Evolutionary conservation across 2,888 invertebrate genomes (phyloP), one percentile per base, ranked within the genome.

Genomic region (Drosophila stalkeri): DNA sequence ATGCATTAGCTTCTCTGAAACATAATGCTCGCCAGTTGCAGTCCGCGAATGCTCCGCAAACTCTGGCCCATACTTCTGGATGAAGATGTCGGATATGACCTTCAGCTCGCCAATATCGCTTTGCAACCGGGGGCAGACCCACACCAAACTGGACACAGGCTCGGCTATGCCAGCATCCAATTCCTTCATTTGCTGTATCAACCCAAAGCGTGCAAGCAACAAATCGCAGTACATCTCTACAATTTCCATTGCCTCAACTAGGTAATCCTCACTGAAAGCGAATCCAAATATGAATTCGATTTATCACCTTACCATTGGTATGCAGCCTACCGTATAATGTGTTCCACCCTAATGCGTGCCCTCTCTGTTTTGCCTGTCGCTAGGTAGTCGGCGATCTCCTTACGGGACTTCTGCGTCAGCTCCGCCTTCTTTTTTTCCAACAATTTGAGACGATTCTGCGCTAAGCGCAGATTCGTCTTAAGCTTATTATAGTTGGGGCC

Each of bases 191-290:
- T 99, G 98, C 47, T 98, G 98, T 62, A 99, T 96, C 12, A 99
- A 94, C 0, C 99, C 99, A 94, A 99, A 99, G 89, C 99, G 95
- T 0, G 99, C 99, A 62, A 99, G 93, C 51, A 99, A 93, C 60
- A 99, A 94, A 94, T 99, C 99, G 93, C 99, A 99, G 92, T 98
- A 99, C 99, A 99, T 99, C 94, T 99, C 99, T 0, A 99, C 95
- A 69, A 99, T 95, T 94, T 99, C 99, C 97, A 99, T 98, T 1
- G 99, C 99, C 94, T 99, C 99, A 4, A 99, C 99, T 93, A 99
- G 95, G 93, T 99, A 99, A 93, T 99, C 99, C 94, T 99, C 99
- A 52, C 99, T 96, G 64, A 31, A 18, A 39, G 14, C 12, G 0
- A 33, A n/a, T 43, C 8, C 18, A 12, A 55, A 6, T 56, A 14